Conservation (phyloP, 2,113 vertebrate genomes). For the Oncorhynchus keta region DNA sequence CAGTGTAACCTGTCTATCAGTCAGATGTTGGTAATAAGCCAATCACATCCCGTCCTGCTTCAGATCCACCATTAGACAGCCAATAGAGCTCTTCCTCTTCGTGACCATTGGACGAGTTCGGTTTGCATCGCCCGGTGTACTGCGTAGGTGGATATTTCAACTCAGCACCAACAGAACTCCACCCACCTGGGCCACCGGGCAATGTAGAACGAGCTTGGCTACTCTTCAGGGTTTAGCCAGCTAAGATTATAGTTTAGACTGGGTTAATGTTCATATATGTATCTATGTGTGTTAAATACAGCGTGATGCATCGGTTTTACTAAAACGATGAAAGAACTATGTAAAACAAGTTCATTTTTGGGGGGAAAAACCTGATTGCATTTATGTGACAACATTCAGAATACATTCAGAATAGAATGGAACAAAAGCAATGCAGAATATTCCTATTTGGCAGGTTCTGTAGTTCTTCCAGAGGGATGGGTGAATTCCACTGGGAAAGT, state of each 20-base stretch:
- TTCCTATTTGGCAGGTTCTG: constrained; percentile 26
- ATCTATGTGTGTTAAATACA: neutral
- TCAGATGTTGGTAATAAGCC: constrained; percentile 53
- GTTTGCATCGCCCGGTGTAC: too few relatives aligned
- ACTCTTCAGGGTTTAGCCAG: neutral
- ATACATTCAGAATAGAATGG: neutral
- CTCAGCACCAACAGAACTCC: too few relatives aligned
- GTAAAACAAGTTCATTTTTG: neutral
- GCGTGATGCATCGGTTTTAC: neutral
- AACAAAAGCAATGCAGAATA: neutral
- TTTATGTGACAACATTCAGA: neutral
- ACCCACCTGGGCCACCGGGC: too few relatives aligned
- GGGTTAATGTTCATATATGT: neutral
- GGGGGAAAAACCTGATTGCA: neutral
- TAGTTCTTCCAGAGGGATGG: constrained; percentile 41
- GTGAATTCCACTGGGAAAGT: constrained; percentile 55
- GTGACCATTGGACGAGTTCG: neutral
- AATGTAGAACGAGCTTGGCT: too few relatives aligned
- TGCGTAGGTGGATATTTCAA: too few relatives aligned
- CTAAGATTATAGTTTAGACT: neutral
- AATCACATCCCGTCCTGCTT: constrained; percentile 48
- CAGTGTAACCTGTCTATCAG: neutral
- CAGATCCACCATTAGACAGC: constrained; percentile 31
- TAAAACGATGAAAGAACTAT: neutral
- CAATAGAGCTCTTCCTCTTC: constrained; percentile 22